Conservation (phyloP, 2,113 vertebrate genomes). For the Prunella fulvescens region DNA sequence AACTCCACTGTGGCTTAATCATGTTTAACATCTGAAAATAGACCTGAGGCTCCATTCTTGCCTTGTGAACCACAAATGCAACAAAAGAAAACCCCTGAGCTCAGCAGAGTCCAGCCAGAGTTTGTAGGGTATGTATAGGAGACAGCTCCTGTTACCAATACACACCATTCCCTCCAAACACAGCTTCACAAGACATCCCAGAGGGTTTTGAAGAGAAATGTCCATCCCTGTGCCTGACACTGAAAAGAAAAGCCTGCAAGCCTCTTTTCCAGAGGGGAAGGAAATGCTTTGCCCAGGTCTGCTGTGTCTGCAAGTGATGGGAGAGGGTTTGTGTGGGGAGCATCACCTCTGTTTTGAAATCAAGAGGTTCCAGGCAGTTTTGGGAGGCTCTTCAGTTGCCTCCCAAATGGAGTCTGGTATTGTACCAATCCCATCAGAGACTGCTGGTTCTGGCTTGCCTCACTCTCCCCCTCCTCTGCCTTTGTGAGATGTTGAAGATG, state of each 20-base stretch:
- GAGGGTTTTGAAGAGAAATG: not conserved
- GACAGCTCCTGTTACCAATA: not conserved
- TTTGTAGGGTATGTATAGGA: not conserved
- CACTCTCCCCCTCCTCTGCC: accelerated
- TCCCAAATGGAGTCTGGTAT: not conserved
- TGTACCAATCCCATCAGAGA: not conserved
- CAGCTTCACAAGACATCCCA: not conserved
- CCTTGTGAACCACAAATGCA: not conserved
- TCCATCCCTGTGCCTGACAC: not conserved
- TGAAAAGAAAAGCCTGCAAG: not conserved
- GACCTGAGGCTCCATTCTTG: not conserved
- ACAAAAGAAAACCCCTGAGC: not conserved
- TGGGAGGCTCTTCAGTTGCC: not conserved
- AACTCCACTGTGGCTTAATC: not conserved
- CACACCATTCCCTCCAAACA: not conserved
- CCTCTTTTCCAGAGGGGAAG: not conserved
- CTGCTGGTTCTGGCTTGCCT: not conserved
- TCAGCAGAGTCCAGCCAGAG: not conserved
- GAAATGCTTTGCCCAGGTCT: not conserved
- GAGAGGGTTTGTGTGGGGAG: not conserved
- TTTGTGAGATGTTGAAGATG: not conserved
- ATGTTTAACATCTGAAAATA: not conserved
- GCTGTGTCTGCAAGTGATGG: not conserved
- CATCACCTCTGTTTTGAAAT: not conserved
- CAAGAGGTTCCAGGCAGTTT: not conserved